Percentiles rank a stretch among this genome's conserved stretches.
These are phyloP conservation scores for Calonectris borealis DNA, from an alignment of 2,113 vertebrate genomes.

Conservation along the genomic window DNA sequence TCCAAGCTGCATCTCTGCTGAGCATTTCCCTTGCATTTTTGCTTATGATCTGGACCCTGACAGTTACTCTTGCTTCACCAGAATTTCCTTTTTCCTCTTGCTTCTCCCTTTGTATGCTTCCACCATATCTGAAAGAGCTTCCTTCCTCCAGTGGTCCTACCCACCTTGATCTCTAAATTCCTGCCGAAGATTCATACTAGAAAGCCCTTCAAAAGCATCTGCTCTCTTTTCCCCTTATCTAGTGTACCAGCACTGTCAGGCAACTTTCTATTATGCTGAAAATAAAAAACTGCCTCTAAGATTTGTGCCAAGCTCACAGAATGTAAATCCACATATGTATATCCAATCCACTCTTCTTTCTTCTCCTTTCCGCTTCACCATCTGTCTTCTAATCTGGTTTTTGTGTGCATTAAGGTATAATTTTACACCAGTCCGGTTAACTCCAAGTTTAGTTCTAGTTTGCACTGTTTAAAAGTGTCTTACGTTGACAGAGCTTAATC, in stretches of 20 bases:
- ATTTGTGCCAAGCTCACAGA: slow-evolving; percentile 55
- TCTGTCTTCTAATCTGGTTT: slow-evolving; percentile 59
- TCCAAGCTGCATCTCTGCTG: background rate
- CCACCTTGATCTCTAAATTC: slow-evolving; percentile 55
- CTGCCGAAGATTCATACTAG: background rate
- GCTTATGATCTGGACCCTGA: background rate
- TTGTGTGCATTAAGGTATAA: slow-evolving; percentile 45
- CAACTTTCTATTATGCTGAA: slow-evolving; percentile 50
- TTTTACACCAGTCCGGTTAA: slow-evolving; percentile 28
- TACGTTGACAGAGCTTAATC: slow-evolving; percentile 16
- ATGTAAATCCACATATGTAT: slow-evolving; percentile 58
- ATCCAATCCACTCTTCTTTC: slow-evolving; percentile 32
- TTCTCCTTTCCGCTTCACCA: slow-evolving; percentile 35
- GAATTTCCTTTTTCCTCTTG: slow-evolving; percentile 20
- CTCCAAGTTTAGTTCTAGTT: slow-evolving; percentile 19
- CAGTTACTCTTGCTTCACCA: background rate
- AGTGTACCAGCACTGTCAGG: slow-evolving; percentile 28
- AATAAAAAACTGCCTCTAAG: slow-evolving; percentile 42
- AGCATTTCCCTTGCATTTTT: background rate
- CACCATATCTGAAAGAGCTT: background rate
- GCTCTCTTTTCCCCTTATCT: slow-evolving; percentile 19
- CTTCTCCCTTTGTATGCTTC: slow-evolving; percentile 2
- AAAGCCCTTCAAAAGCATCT: slow-evolving; percentile 51
- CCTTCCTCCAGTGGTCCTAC: background rate
- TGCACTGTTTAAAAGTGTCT: background rate